Evolutionary conservation across 2,113 vertebrate species (phyloP).

Genomic region (Enhydra lutris): DNA sequence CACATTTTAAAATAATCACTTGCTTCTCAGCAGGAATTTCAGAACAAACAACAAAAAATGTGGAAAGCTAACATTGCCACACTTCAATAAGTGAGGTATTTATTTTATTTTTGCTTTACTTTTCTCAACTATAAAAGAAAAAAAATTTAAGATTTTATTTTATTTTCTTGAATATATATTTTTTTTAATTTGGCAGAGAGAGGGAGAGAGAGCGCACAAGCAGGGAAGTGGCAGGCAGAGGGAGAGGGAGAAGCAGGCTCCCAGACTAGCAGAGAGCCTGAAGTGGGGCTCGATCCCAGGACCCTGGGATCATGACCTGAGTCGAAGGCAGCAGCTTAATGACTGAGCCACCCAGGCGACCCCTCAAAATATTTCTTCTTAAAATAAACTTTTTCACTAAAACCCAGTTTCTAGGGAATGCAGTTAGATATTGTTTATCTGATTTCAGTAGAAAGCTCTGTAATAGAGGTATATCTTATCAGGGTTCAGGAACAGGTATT

Average conservation of each 20-base stretch:
- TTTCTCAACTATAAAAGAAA: neutral
- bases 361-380: neutral
- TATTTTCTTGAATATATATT: too few relatives aligned
- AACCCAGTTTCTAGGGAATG: neutral
- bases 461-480: neutral
- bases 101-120: neutral
- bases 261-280: too few relatives aligned
- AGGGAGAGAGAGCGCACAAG: too few relatives aligned
- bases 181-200: too few relatives aligned
- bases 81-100: neutral
- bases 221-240: too few relatives aligned
- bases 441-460: neutral
- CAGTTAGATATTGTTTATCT: neutral
- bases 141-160: too few relatives aligned
- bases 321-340: too few relatives aligned
- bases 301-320: too few relatives aligned
- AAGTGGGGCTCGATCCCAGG: too few relatives aligned
- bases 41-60: neutral
- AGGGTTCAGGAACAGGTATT: neutral
- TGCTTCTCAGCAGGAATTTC: neutral
- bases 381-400: neutral
- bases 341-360: too few relatives aligned
- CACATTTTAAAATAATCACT: neutral
- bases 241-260: too few relatives aligned
- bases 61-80: neutral